Conservation (phyloP, 2,888 invertebrate genomes). For the Trachelus stipa region DNA sequence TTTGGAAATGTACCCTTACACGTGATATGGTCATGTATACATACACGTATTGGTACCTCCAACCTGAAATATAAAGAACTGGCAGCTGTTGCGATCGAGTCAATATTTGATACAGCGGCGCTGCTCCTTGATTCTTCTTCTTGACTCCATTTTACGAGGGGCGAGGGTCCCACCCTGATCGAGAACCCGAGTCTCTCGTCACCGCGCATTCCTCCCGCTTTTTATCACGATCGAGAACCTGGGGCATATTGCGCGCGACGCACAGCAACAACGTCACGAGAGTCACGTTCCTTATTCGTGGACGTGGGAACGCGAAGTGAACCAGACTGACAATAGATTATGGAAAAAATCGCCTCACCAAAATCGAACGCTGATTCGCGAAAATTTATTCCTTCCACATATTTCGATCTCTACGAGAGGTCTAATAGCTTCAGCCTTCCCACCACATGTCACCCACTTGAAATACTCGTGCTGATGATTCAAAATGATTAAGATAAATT, state of each 20-base stretch:
- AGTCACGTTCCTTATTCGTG: constrained; percentile 4
- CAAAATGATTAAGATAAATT: not conserved
- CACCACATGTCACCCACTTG: not conserved
- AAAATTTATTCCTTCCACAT: not conserved
- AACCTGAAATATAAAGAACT: constrained; percentile 46
- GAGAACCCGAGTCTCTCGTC: constrained; percentile 31
- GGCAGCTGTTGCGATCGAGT: constrained; percentile 53
- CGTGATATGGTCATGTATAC: constrained; percentile 20
- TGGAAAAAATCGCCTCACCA: not conserved
- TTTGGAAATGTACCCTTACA: constrained; percentile 37
- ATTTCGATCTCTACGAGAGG: not conserved
- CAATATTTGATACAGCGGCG: constrained; percentile 57
- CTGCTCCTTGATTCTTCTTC: constrained; percentile 19
- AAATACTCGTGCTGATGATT: not conserved
- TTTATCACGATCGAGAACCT: constrained; percentile 39
- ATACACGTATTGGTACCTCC: constrained; percentile 7
- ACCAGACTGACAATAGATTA: not conserved
- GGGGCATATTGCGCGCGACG: constrained; percentile 23
- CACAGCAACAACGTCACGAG: constrained; percentile 15
- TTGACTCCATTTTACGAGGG: constrained; percentile 31
- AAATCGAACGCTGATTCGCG: not conserved
- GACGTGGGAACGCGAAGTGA: not conserved
- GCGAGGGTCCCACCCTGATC: constrained; percentile 39
- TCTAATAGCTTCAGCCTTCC: not conserved
- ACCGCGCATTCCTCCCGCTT: constrained; percentile 52